phyloP scores from a whole-genome alignment of 2,888 invertebrate genomes.

The Xanthostigma xanthostigma region DNA sequence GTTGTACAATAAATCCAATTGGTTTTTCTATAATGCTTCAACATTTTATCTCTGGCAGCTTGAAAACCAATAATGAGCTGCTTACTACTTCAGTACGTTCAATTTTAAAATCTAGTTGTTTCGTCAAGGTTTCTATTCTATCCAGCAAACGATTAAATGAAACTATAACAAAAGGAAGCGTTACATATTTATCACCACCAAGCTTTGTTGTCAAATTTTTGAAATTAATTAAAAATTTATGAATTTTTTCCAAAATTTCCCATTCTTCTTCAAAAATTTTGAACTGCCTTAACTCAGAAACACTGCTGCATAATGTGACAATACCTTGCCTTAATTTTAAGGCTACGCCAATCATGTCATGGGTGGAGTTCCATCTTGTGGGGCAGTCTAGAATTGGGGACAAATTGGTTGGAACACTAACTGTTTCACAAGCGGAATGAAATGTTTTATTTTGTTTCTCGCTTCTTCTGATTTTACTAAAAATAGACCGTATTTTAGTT shows the following conservation, averaged over 20 bases:
- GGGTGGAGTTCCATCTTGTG: conserved; percentile 11
- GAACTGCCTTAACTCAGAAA: too few relatives aligned
- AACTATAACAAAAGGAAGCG: conserved; percentile 8
- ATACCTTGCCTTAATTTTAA: conserved; percentile 6
- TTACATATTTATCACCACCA: conserved; percentile 12
- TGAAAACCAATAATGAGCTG: conserved; percentile 4
- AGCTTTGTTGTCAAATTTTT: conserved; percentile 7
- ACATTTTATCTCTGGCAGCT: conserved; percentile 6
- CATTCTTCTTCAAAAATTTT: too few relatives aligned
- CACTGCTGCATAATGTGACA: too few relatives aligned
- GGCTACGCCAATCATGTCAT: conserved; percentile 9
- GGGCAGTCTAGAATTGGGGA: conserved; percentile 3
- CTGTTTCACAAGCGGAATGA: conserved; percentile 8
- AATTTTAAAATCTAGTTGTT: conserved; percentile 4
- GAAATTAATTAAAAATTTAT: conserved; percentile 7
- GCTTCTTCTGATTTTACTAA: conserved; percentile 9
- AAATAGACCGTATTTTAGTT: conserved; percentile 9
- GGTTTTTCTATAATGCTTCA: conserved; percentile 8
- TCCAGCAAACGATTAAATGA: conserved; percentile 6
- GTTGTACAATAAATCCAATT: conserved; percentile 9
- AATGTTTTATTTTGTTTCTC: conserved; percentile 10
- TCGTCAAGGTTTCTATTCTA: conserved; percentile 6
- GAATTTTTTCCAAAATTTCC: too few relatives aligned
- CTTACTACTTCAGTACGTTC: conserved; percentile 1
- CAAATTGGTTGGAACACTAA: too few relatives aligned